Conservation (phyloP, 2,797 vertebrate species). For the Muscicapa comitata region DNA sequence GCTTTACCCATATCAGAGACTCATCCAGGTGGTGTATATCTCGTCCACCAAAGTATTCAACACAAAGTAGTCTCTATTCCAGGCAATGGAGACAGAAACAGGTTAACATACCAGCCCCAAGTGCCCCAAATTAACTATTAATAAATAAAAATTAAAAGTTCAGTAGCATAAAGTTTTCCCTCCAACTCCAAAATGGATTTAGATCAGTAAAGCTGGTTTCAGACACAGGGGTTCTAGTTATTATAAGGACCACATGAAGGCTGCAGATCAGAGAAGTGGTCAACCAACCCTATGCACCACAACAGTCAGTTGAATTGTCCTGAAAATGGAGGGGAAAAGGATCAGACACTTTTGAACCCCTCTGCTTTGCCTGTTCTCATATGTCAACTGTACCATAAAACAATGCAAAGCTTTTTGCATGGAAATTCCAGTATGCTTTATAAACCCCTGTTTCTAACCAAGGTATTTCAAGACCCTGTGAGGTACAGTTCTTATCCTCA, state of each 20-base stretch:
- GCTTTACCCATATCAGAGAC: not conserved
- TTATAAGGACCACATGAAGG: not conserved
- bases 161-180: not conserved
- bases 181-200: not conserved
- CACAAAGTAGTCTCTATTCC: not conserved
- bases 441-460: not conserved
- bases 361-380: not conserved
- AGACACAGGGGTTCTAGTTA: not conserved
- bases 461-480: not conserved
- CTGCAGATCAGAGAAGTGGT: not conserved
- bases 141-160: not conserved
- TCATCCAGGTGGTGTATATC: not conserved
- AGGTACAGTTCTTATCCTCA: not conserved
- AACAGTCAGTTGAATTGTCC: not conserved
- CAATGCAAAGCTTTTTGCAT: not conserved
- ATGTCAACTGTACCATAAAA: not conserved
- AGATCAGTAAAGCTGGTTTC: not conserved
- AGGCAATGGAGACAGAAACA: not conserved
- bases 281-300: not conserved
- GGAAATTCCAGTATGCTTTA: not conserved
- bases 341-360: not conserved
- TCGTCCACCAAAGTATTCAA: not conserved
- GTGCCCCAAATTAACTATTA: not conserved
- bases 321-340: not conserved
- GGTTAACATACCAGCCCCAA: not conserved